Percentiles rank a stretch among this genome's conserved stretches.
Conservation (phyloP, 2,797 vertebrate species). For the Leptodactylus fallax region DNA sequence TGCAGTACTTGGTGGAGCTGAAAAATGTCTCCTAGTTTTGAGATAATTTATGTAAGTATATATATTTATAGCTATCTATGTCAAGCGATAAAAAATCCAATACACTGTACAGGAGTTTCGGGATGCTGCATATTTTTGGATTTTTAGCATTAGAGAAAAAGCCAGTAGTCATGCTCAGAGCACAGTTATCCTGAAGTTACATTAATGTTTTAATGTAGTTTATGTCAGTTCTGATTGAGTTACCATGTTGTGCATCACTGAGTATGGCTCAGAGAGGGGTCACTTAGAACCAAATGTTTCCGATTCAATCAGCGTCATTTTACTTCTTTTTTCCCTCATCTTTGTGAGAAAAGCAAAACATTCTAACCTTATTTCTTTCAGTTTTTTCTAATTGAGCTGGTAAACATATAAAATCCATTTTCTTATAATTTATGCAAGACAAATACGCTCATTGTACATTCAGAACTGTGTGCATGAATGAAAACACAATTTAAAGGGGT, state of each 20-base stretch:
- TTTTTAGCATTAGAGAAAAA: slow-evolving; percentile 14
- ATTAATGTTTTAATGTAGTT: slow-evolving; percentile 36
- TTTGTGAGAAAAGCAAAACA: slow-evolving; percentile 17
- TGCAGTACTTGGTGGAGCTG: neutral
- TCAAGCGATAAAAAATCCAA: neutral
- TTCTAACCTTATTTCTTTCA: neutral
- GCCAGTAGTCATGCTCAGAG: slow-evolving; percentile 23
- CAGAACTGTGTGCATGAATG: neutral
- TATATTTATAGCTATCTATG: neutral
- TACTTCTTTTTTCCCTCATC: neutral
- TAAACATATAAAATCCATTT: neutral
- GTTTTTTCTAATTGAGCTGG: neutral
- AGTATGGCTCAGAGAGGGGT: slow-evolving; percentile 36
- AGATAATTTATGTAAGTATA: neutral
- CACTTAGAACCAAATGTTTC: slow-evolving; percentile 34
- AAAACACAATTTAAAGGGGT: neutral
- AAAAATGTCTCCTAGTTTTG: neutral
- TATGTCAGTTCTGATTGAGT: slow-evolving; percentile 39
- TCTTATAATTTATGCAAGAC: neutral
- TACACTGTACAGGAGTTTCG: neutral
- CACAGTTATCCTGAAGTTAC: slow-evolving; percentile 25
- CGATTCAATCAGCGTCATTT: slow-evolving; percentile 41
- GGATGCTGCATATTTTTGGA: slow-evolving; percentile 1
- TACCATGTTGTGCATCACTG: slow-evolving; percentile 34
- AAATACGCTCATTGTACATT: neutral